These are phyloP conservation scores for Rhincodon typus DNA, from an alignment of 2,797 vertebrate species.

Conservation along the genomic window DNA sequence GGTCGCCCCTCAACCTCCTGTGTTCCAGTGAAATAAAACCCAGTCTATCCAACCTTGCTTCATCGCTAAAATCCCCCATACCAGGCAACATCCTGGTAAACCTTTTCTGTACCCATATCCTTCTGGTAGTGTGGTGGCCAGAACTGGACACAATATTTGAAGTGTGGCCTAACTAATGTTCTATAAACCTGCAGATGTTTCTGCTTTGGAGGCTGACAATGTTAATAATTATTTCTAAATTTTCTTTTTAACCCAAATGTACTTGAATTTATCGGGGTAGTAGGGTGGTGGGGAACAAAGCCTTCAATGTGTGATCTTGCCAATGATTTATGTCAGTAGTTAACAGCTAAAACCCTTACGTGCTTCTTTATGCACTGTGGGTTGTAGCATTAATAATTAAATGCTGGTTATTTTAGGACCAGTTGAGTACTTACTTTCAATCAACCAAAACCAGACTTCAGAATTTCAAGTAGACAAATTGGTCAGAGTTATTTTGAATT, in stretches of 20 bases:
- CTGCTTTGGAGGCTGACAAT: neutral
- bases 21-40: too few species aligned
- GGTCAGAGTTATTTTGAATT: neutral
- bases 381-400: neutral
- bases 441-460: neutral
- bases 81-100: too few species aligned
- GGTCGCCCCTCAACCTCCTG: too few species aligned
- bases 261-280: neutral
- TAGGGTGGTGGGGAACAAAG: too few species aligned
- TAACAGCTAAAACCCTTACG: neutral
- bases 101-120: too few species aligned
- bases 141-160: too few species aligned
- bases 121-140: too few species aligned
- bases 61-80: too few species aligned
- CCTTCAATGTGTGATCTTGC: neutral
- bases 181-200: too few species aligned
- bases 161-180: too few species aligned
- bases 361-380: neutral
- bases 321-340: neutral
- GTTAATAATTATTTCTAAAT: neutral
- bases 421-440: neutral
- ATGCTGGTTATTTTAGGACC: neutral
- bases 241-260: neutral
- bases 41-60: too few species aligned
- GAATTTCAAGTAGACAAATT: neutral